Evolutionary conservation across 37 sponge, comb jelly and placozoan species (phyloP).

Genomic region (Beroe forskalii): DNA sequence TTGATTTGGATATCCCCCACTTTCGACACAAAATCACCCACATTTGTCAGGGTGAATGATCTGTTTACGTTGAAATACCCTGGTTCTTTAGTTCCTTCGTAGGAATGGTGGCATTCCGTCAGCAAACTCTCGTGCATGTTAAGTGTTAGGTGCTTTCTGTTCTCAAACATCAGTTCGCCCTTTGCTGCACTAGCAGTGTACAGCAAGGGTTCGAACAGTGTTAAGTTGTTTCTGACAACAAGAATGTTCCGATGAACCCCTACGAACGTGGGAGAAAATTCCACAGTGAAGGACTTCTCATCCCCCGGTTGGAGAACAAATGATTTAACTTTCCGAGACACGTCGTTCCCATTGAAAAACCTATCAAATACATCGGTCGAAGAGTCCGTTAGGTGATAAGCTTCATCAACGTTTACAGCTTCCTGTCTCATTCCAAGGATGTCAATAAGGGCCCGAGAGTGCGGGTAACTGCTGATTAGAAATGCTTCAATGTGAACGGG

Average conservation of each 20-base stretch:
- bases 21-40: conserved; percentile 23
- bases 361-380: neutral
- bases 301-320: conserved; percentile 12
- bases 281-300: neutral
- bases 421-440: conserved; percentile 58
- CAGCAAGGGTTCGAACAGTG: conserved; percentile 38
- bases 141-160: neutral
- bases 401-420: conserved; percentile 14
- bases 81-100: neutral
- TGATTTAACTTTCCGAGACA: neutral
- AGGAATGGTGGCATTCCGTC: neutral
- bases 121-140: conserved; percentile 29
- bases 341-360: conserved; percentile 20
- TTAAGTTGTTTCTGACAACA: conserved; percentile 47
- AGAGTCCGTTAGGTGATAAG: neutral
- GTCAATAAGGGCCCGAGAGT: conserved; percentile 60
- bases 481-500: conserved; percentile 40
- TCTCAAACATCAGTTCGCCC: conserved; percentile 48
- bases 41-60: conserved; percentile 23
- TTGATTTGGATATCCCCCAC: conserved; percentile 32
- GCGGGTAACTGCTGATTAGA: conserved; percentile 44
- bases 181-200: conserved; percentile 23
- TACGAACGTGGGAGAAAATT: conserved; percentile 31
- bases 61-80: conserved; percentile 23
- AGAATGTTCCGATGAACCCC: conserved; percentile 36